Percentiles rank a stretch among this genome's conserved stretches.
Evolutionary conservation across 2,797 vertebrate species (phyloP).

Genomic region (Cyprinodon diabolis): DNA sequence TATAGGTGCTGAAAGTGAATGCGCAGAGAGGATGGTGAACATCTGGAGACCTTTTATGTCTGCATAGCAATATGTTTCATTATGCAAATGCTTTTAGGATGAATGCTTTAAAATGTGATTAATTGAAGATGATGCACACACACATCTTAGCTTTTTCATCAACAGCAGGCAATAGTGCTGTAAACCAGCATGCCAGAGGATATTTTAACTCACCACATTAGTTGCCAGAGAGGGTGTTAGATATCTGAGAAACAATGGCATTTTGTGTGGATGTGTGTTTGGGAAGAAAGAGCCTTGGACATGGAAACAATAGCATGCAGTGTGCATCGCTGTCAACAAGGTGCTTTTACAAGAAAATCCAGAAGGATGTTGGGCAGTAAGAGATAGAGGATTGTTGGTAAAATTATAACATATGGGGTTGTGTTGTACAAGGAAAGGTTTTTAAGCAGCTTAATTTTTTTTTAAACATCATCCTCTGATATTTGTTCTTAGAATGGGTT

Average conservation of each 20-base stretch:
- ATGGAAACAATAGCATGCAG: constrained; percentile 76
- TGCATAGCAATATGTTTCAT: constrained; percentile 11
- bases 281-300: constrained; percentile 22
- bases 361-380: constrained; percentile 24
- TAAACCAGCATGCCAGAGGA: constrained; percentile 71
- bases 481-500: constrained; percentile 6
- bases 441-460: constrained; percentile 14
- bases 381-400: constrained; percentile 43
- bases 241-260: constrained; percentile 80
- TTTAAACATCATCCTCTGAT: constrained; percentile 25
- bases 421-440: constrained; percentile 48
- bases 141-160: constrained; percentile 19
- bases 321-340: constrained; percentile 72
- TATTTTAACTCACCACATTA: constrained; percentile 75
- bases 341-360: constrained; percentile 68
- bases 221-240: constrained; percentile 74
- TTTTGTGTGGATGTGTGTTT: constrained; percentile 66
- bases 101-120: constrained; percentile 25
- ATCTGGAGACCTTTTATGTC: constrained; percentile 10
- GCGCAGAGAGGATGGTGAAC: constrained; percentile 24
- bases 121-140: constrained; percentile 14
- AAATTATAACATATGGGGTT: constrained; percentile 59
- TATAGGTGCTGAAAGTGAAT: constrained; percentile 31
- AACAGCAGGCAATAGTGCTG: constrained; percentile 53
- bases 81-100: constrained; percentile 1